Base-by-base conservation (phyloP, 2,888 invertebrate species). In the Habrosyne pyritoides region DNA sequence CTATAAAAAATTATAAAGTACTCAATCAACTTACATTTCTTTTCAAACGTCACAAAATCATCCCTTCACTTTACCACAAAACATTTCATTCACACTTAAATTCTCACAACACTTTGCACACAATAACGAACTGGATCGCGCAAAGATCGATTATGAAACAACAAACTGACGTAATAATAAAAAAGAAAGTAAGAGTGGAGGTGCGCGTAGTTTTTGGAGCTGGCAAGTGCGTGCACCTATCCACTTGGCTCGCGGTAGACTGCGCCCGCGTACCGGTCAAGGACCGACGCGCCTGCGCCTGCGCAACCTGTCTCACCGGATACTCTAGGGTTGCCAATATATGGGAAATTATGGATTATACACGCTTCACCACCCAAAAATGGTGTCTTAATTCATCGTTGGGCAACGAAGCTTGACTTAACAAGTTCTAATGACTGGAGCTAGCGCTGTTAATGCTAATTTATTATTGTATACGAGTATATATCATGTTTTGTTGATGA, bases 291-390 rank as follows among this genome's bases (percentile, higher is more conserved):
- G 42, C 42, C 36, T n/a, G 66, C 53, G 48, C 59, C 52, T 47
- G 57, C 64, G 66, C 81, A 86, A 87, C 88, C 86, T 86, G 88
- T 81, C 77, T 69, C 75, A 79, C 87, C 86, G 89, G 90, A 89
- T 42, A 72, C 69, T 72, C 71, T 79, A 87, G 88, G 87, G 87
- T 82, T 82, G 77, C 78, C 80, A 77, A 69, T 55, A 42, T 42
- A 42, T 42, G 67, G 75, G 73, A 79, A 79, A 79, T 73, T 67
- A 77, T 73, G 65, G 73, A 72, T 36, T 42, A 42, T 42, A 18
- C 69, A 79, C 74, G 79, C 77, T 69, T 66, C 67, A 67, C 55
- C 64, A 71, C 56, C 54, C 65, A 62, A 55, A 60, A 64, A 55
- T 58, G 48, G 54, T 42, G 42, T 8, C 18, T 18, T 18, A 42